These are phyloP conservation scores for Paracentrotus lividus DNA, from an alignment of 53 echinoderm and acorn worm species.

Conservation along the genomic window DNA sequence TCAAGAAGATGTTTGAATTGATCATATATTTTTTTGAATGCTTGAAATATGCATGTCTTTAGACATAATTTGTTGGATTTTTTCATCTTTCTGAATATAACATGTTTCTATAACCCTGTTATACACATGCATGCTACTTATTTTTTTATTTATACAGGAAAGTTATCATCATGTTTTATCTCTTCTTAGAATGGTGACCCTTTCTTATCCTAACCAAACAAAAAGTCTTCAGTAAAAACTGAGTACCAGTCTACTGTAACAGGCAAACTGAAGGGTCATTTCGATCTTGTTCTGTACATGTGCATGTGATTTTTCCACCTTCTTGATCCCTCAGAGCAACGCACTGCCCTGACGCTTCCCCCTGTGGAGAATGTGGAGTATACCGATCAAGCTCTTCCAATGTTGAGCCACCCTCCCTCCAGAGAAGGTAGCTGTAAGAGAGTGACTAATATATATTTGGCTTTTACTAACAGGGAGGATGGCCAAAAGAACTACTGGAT, in stretches of 20 bases:
- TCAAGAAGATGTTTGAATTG: neutral
- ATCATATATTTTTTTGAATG: neutral
- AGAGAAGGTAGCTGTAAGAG: conserved; percentile 57
- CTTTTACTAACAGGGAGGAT: conserved; percentile 54
- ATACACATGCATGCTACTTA: neutral
- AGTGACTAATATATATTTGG: conserved; percentile 2
- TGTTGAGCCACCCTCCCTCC: conserved; percentile 52
- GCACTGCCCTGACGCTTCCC: conserved; percentile 64
- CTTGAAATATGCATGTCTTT: too few relatives aligned
- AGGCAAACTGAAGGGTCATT: neutral
- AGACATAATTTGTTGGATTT: too few relatives aligned
- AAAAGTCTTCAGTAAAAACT: neutral
- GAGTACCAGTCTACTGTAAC: neutral
- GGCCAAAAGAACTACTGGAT: neutral
- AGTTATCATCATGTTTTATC: too few relatives aligned
- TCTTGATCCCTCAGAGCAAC: conserved; percentile 24
- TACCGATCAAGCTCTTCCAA: conserved; percentile 50
- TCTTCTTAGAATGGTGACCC: too few relatives aligned
- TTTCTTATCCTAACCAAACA: neutral
- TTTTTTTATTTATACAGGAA: neutral
- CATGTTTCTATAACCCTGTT: neutral
- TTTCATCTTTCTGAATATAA: neutral
- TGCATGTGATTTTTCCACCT: neutral
- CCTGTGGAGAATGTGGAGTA: conserved; percentile 86
- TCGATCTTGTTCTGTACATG: neutral